phyloP scores from a whole-genome alignment of 2,797 vertebrate genomes.

The Perodicticus potto region DNA sequence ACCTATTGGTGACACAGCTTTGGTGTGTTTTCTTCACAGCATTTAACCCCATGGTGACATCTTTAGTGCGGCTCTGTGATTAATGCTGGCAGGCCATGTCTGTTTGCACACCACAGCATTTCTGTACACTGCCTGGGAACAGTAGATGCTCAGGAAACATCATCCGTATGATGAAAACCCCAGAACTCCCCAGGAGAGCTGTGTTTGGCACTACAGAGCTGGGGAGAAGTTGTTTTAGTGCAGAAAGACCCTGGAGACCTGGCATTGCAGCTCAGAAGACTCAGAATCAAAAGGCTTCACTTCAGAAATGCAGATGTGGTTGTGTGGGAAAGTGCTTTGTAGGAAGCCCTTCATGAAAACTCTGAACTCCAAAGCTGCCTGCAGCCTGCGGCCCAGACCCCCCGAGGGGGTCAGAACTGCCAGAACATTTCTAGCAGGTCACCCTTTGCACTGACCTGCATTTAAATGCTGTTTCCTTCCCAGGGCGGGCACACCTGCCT shows the following conservation, averaged over 20 bases:
- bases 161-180: background rate
- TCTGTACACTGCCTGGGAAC: background rate
- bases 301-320: conserved; percentile 56
- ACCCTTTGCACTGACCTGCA: conserved; percentile 9
- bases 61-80: background rate
- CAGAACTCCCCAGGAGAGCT: background rate
- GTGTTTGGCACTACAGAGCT: background rate
- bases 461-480: conserved; percentile 59
- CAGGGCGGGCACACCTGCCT: background rate
- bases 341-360: conserved; percentile 37
- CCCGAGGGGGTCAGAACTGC: conserved; percentile 49
- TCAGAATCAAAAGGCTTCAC: conserved; percentile 26
- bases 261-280: conserved; percentile 3
- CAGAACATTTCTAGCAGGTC: background rate
- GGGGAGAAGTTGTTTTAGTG: background rate
- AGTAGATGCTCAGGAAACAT: background rate
- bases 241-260: background rate
- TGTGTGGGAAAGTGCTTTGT: conserved; percentile 30
- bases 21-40: background rate
- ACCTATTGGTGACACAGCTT: background rate
- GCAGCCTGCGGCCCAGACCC: conserved; percentile 7
- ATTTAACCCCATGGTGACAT: too few species aligned
- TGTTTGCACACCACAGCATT: background rate
- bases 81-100: accelerated
- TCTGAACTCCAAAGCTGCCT: conserved; percentile 31